A percentile compares a stretch with the other conserved stretches of the same genome.
These are phyloP conservation scores for Euzophera pinguis DNA, from an alignment of 2,888 invertebrate genomes.

Conservation along the genomic window DNA sequence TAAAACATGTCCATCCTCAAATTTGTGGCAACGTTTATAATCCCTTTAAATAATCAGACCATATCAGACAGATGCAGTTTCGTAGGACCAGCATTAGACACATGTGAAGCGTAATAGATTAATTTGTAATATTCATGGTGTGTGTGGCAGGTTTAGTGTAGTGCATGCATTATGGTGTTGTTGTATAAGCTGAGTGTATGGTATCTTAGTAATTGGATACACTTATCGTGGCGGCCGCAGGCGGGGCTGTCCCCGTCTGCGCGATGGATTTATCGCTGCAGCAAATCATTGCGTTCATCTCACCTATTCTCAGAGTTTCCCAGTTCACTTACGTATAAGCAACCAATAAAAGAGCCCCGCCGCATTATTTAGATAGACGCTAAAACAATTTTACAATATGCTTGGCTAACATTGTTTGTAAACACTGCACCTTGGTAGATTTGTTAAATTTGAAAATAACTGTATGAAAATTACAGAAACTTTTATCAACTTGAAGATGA, in stretches of 20 bases:
- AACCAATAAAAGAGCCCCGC: slow-evolving; percentile 4
- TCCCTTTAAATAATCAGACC: no score
- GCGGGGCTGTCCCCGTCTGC: slow-evolving; percentile 58
- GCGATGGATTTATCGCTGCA: slow-evolving; percentile 57
- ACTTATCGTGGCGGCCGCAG: slow-evolving; percentile 65
- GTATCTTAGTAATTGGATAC: slow-evolving; percentile 71
- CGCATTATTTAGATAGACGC: slow-evolving; percentile 7
- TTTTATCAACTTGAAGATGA: neutral
- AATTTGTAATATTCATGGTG: slow-evolving; percentile 13
- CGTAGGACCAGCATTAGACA: neutral
- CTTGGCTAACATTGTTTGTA: neutral
- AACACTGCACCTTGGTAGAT: neutral
- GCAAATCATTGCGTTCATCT: slow-evolving; percentile 68
- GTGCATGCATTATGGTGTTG: slow-evolving; percentile 43
- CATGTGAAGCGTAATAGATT: slow-evolving; percentile 17
- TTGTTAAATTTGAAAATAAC: neutral
- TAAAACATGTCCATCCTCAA: slow-evolving; percentile 10
- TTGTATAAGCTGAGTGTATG: slow-evolving; percentile 42
- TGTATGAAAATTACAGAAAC: no score
- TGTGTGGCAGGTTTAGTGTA: slow-evolving; percentile 14
- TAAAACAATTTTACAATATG: slow-evolving; percentile 1
- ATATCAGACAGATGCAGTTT: neutral
- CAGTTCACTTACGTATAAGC: slow-evolving; percentile 8
- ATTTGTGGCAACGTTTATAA: no score
- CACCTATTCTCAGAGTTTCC: slow-evolving; percentile 24